A percentile compares a stretch with the other conserved stretches of the same genome.
Conservation (phyloP, 2,113 vertebrate species). For the Fregetta grallaria region DNA sequence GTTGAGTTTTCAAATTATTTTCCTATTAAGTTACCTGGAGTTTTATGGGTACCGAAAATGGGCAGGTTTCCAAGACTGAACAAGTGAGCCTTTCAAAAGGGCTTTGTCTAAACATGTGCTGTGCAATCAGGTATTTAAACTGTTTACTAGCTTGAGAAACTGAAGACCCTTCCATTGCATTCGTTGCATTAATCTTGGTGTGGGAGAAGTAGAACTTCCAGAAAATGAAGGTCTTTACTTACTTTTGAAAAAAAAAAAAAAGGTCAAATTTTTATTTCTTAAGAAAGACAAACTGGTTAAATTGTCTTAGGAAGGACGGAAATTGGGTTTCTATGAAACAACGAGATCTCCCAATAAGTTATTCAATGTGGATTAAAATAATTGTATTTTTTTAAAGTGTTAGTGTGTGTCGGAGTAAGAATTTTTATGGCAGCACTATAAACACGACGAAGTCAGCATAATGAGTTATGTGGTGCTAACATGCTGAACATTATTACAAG, state of each 20-base stretch:
- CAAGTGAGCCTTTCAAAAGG: background rate
- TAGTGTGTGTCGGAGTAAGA: background rate
- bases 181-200: background rate
- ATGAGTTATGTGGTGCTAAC: constrained; percentile 18
- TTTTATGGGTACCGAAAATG: background rate
- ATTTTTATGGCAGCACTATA: constrained; percentile 24
- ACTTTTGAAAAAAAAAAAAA: background rate
- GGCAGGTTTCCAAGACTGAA: background rate
- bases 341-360: background rate
- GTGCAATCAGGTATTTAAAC: background rate
- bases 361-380: background rate
- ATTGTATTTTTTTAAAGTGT: background rate
- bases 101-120: background rate
- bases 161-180: background rate
- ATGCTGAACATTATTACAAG: constrained; percentile 48
- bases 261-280: background rate
- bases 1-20: background rate
- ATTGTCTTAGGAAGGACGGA: background rate
- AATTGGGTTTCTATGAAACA: background rate
- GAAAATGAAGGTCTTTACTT: background rate
- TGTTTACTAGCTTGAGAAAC: background rate
- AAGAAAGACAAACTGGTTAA: background rate
- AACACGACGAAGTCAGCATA: background rate
- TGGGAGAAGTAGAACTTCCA: background rate
- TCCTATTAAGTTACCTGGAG: background rate